Base-by-base conservation (phyloP, 2,888 invertebrate genomes). In the Tenthredo livida region DNA sequence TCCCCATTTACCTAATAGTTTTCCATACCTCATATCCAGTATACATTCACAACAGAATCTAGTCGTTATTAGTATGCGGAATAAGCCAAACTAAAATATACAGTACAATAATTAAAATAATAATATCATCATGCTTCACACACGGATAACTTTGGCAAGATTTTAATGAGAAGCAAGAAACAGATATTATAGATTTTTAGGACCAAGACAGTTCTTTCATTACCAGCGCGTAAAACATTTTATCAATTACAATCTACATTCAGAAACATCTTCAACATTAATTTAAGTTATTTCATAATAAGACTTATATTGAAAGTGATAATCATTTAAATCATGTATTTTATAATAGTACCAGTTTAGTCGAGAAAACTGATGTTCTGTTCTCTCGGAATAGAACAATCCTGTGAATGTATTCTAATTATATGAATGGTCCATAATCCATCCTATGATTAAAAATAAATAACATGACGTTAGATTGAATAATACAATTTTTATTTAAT, bases 401-500 rank as follows among this genome's bases (percentile, higher is more conserved):
- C 58, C 80, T 80, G 80, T 80, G 80, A 80, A 80, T 80, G 80
- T 80, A 80, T 80, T 61, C 80, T 80, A 21, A 58, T 80, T 61
- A 61, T 61, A 61, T 61, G 61, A 80, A 80, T 61, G 21, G 58
- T 61, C 80, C 80, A 80, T 61, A 77, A 40, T 80, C 80, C 58
- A 80, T 80, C 80, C 80, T 80, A 58, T 17, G 80, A 80, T 58
- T 61, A 37, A 58, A 80, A 80, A 40, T 21, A 61, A 61, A 61
- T 80, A 80, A 80, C 80, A 80, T 50, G 37, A 40, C 80, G 80
- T 80, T 80, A 58, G 37, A 80, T 80, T 61, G 80, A 80, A 80
- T 84, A 84, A 77, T 84, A 75, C 58, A 67, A 61, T 84, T 82
- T 78, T 58, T 29, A 47, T 70, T 65, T 84, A 43, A 15, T 85